Conservation (phyloP, 2,888 invertebrate genomes). For the Lepetodrilus schrolli region DNA sequence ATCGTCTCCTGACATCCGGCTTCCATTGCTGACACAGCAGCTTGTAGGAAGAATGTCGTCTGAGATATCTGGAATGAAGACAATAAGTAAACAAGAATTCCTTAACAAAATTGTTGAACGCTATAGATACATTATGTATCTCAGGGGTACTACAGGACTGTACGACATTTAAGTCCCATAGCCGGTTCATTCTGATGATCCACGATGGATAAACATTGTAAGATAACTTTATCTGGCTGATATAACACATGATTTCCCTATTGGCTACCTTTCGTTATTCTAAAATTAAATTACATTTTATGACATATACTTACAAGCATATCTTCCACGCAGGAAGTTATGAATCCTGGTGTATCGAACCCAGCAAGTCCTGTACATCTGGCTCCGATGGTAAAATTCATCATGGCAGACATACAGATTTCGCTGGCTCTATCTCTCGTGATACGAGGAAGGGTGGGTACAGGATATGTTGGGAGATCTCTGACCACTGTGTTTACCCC, state of each 20-base stretch:
- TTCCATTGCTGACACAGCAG: constrained; percentile 31
- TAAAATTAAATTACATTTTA: too few species aligned
- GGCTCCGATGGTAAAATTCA: constrained; percentile 23
- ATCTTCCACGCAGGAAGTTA: constrained; percentile 22
- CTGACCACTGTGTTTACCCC: not conserved
- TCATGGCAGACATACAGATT: not conserved
- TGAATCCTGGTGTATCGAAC: constrained; percentile 18
- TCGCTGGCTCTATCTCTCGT: not conserved
- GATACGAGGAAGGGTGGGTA: not conserved
- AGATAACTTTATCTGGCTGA: too few species aligned
- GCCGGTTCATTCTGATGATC: too few species aligned
- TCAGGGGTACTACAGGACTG: too few species aligned
- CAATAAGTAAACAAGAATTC: too few species aligned
- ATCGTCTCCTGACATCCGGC: constrained; percentile 35
- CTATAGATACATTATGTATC: too few species aligned
- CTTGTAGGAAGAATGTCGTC: constrained; percentile 20
- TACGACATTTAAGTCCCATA: too few species aligned
- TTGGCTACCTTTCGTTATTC: too few species aligned
- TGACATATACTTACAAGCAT: constrained; percentile 27
- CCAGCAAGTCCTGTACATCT: not conserved
- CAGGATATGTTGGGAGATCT: not conserved
- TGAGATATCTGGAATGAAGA: not conserved
- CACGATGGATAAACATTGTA: too few species aligned
- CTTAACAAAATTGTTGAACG: too few species aligned
- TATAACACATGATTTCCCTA: too few species aligned